These are phyloP conservation scores for Dolichopus griseipennis DNA, from an alignment of 2,888 invertebrate species.

Conservation along the genomic window DNA sequence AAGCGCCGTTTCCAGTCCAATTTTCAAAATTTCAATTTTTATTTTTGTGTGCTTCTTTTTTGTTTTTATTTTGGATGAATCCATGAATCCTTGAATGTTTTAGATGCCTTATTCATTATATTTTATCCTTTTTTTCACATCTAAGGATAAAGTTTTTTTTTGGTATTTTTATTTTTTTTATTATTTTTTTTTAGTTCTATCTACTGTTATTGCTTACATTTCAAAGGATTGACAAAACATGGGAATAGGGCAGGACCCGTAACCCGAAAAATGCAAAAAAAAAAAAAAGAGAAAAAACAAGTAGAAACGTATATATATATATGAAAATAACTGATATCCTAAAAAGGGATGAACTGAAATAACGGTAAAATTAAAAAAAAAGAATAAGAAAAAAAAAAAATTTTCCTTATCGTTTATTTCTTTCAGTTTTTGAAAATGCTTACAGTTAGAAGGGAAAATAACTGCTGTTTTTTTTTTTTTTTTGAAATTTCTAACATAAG, in stretches of 20 bases:
- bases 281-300: not conserved
- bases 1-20: not conserved
- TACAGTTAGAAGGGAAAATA: no score
- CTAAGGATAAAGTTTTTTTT: not conserved
- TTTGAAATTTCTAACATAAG: not conserved
- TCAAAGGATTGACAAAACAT: conserved; percentile 2
- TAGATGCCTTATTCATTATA: conserved; percentile 1
- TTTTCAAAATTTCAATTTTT: not conserved
- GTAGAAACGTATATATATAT: no score
- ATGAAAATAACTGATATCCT: not conserved
- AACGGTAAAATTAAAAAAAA: not conserved
- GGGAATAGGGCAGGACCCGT: not conserved
- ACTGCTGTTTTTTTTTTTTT: no score
- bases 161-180: not conserved
- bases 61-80: not conserved
- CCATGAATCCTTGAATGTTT: not conserved
- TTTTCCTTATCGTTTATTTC: not conserved
- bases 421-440: not conserved
- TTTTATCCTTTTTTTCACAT: not conserved
- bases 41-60: not conserved
- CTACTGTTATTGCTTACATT: not conserved
- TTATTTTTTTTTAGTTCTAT: not conserved
- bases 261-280: not conserved
- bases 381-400: not conserved
- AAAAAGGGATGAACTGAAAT: not conserved